Evolutionary conservation across 2,888 invertebrate genomes (phyloP).

Genomic region (Pilophorus perplexus): DNA sequence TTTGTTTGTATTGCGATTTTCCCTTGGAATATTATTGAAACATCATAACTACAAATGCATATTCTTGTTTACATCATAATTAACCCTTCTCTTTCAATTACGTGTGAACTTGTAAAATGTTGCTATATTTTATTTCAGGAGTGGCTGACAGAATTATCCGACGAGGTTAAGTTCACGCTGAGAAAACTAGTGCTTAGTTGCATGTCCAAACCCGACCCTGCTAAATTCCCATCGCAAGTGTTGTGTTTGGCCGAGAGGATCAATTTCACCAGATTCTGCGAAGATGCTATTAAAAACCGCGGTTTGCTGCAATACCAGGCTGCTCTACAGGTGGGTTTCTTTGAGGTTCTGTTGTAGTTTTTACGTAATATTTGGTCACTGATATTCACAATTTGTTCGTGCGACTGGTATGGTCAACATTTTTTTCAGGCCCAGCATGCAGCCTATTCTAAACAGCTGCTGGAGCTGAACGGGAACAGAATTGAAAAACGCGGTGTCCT

Average conservation of each 20-base stretch:
- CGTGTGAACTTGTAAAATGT: no score
- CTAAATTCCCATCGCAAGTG: constrained; percentile 71
- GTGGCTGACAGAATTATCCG: constrained; percentile 77
- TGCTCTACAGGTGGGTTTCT: constrained; percentile 30
- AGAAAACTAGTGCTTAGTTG: constrained; percentile 65
- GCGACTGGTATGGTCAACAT: no score
- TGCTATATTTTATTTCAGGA: constrained; percentile 57
- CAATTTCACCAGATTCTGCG: constrained; percentile 78
- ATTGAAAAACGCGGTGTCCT: constrained; percentile 56
- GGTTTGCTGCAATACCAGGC: constrained; percentile 25
- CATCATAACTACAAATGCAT: no score
- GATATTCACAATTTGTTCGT: no score
- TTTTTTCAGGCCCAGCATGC: constrained; percentile 55
- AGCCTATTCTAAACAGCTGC: constrained; percentile 56
- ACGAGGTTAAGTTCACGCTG: constrained; percentile 76
- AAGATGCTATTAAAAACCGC: constrained; percentile 67
- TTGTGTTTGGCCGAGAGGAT: constrained; percentile 82
- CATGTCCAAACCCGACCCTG: constrained; percentile 58
- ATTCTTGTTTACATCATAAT: no score
- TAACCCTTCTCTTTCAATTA: no score
- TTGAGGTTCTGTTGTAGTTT: no score
- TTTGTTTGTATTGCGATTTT: background rate
- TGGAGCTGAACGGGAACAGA: constrained; percentile 56
- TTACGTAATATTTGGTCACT: no score
- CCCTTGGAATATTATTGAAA: background rate